Percentiles rank a stretch among this genome's conserved stretches.
phyloP scores from a whole-genome alignment of 2,113 vertebrate genomes.

The Phrynosoma platyrhinos region DNA sequence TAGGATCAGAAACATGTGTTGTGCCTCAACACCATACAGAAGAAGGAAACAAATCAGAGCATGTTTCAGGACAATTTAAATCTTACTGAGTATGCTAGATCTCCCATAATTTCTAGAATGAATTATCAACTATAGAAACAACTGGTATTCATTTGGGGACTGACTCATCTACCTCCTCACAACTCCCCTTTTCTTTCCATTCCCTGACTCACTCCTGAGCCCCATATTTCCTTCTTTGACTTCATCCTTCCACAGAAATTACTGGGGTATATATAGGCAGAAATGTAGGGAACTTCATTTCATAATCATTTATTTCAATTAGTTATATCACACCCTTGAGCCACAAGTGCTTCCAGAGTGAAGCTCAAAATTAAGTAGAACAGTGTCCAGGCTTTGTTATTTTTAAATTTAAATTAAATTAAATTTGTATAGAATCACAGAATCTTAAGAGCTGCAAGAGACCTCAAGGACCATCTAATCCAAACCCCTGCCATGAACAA shows the following conservation, averaged over 20 bases:
- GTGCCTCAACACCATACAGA: conserved; percentile 27
- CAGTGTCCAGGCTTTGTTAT: too few species aligned
- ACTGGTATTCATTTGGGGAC: neutral
- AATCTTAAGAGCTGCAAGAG: too few species aligned
- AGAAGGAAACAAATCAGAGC: neutral
- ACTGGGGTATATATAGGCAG: neutral
- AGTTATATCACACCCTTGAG: neutral
- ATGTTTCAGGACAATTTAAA: conserved; percentile 10
- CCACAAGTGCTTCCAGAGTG: neutral
- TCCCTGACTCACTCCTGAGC: neutral
- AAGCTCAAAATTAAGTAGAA: neutral
- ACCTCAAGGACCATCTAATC: too few species aligned
- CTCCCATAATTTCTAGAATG: neutral
- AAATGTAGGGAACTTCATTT: neutral
- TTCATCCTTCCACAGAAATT: neutral
- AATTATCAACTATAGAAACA: neutral
- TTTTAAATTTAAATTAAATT: too few species aligned
- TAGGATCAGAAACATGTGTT: conserved; percentile 7
- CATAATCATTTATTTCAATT: neutral
- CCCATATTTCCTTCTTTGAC: neutral
- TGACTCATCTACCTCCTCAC: too few species aligned
- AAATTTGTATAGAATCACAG: too few species aligned
- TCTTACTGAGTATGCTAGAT: neutral
- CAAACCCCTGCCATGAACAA: too few species aligned
- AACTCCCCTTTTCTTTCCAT: neutral